Percentiles rank a stretch among this genome's conserved stretches.
These are phyloP conservation scores for Eremophila alpestris DNA, from an alignment of 2,797 vertebrate species.

Conservation along the genomic window DNA sequence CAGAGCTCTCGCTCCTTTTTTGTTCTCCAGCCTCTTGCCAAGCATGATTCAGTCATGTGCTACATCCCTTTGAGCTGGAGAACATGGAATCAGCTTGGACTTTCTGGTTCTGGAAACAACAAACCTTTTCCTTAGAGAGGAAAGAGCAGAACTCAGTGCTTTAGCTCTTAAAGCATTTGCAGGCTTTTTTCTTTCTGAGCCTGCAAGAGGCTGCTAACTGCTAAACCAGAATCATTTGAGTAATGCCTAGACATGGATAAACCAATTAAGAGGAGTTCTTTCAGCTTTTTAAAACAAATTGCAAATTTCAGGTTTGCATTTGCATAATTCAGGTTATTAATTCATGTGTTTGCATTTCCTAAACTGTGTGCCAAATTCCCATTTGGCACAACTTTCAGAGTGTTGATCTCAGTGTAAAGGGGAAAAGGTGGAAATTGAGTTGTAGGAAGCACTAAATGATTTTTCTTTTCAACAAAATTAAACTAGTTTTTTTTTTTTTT, in stretches of 20 bases:
- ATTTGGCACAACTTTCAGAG: not conserved
- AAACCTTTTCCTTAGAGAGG: not conserved
- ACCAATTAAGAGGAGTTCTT: not conserved
- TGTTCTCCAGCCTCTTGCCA: not conserved
- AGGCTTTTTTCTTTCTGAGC: not conserved
- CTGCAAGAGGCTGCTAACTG: not conserved
- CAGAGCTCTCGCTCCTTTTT: not conserved
- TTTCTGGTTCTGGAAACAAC: not conserved
- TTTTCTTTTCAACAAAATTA: not conserved
- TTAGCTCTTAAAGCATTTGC: not conserved
- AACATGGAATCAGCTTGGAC: not conserved
- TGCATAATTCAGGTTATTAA: slow-evolving; percentile 25
- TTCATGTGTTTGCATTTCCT: not conserved
- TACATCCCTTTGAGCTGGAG: not conserved
- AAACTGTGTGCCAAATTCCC: not conserved
- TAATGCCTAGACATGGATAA: not conserved
- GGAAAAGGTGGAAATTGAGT: not conserved
- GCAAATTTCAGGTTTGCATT: not conserved
- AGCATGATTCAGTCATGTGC: not conserved
- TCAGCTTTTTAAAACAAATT: not conserved
- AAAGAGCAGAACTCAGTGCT: not conserved
- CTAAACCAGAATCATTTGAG: not conserved
- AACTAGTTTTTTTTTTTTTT: not conserved
- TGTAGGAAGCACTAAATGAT: not conserved
- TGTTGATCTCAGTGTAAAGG: not conserved